These are phyloP conservation scores for Allygus modestus DNA, from an alignment of 2,888 invertebrate genomes.

Conservation along the genomic window DNA sequence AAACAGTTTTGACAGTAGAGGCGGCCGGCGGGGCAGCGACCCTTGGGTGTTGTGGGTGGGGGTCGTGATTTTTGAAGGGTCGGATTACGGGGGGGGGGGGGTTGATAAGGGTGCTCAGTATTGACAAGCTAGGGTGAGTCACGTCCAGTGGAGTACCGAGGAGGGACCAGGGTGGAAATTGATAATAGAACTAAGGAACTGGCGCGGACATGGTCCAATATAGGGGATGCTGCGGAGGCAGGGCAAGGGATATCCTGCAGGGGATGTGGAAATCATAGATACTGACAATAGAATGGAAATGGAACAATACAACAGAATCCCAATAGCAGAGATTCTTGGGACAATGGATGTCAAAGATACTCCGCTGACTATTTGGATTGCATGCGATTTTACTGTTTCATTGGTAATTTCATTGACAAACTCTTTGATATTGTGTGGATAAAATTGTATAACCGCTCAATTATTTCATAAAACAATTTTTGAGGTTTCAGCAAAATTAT, in stretches of 20 bases:
- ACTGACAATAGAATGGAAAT: too few relatives aligned
- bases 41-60: neutral
- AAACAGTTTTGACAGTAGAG: slow-evolving; percentile 2
- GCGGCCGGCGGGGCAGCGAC: neutral
- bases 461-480: too few relatives aligned
- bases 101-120: slow-evolving; percentile 33
- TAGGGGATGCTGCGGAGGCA: neutral
- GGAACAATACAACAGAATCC: neutral
- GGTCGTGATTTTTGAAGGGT: slow-evolving; percentile 15
- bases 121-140: slow-evolving; percentile 36
- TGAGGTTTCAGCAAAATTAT: too few relatives aligned
- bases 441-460: too few relatives aligned
- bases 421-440: too few relatives aligned
- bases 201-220: neutral
- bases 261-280: neutral
- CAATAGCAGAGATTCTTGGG: neutral
- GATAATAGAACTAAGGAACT: slow-evolving; percentile 1
- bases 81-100: neutral
- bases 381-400: too few relatives aligned
- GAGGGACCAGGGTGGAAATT: slow-evolving; percentile 11
- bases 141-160: neutral
- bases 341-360: too few relatives aligned
- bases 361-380: too few relatives aligned
- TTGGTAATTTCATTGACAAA: too few relatives aligned
- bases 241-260: neutral